Evolutionary conservation across 2,888 invertebrate genomes (phyloP).

Genomic region (Panzeria rudis): DNA sequence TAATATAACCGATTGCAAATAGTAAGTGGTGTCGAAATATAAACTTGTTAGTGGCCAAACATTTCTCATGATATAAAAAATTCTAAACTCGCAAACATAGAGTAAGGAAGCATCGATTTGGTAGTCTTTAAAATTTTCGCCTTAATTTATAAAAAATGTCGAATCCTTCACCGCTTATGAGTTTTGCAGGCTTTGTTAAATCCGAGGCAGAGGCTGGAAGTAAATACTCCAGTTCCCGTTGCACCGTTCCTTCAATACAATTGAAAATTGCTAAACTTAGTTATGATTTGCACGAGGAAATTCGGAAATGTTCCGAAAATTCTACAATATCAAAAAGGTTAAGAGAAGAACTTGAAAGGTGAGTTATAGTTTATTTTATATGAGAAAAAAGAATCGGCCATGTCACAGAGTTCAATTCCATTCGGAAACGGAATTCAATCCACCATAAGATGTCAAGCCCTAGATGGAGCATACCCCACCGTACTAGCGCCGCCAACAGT

Average conservation of each 20-base stretch:
- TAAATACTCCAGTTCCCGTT: conserved; percentile 61
- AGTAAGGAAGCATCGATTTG: background rate
- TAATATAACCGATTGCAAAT: background rate
- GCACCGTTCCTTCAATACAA: conserved; percentile 73
- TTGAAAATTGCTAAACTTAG: conserved; percentile 79
- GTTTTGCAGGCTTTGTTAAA: conserved; percentile 59
- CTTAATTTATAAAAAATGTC: conserved; percentile 30
- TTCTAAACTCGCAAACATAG: background rate
- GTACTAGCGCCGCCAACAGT: too few species aligned
- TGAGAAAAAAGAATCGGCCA: too few species aligned
- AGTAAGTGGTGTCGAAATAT: conserved; percentile 19
- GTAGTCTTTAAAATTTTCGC: background rate
- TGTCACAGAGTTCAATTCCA: too few species aligned
- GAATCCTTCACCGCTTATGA: conserved; percentile 46
- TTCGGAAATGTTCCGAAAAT: conserved; percentile 80
- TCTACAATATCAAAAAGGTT: conserved; percentile 79
- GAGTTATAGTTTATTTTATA: conserved; percentile 65
- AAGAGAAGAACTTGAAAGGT: conserved; percentile 82
- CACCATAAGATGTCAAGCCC: too few species aligned
- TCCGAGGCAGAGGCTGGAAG: conserved; percentile 56
- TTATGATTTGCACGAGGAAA: conserved; percentile 81
- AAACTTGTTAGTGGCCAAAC: background rate
- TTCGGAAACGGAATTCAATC: too few species aligned
- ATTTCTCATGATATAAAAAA: background rate
- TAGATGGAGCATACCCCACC: too few species aligned